Base-by-base conservation (phyloP, 2,797 vertebrate species). In the Lateolabrax maculatus region DNA sequence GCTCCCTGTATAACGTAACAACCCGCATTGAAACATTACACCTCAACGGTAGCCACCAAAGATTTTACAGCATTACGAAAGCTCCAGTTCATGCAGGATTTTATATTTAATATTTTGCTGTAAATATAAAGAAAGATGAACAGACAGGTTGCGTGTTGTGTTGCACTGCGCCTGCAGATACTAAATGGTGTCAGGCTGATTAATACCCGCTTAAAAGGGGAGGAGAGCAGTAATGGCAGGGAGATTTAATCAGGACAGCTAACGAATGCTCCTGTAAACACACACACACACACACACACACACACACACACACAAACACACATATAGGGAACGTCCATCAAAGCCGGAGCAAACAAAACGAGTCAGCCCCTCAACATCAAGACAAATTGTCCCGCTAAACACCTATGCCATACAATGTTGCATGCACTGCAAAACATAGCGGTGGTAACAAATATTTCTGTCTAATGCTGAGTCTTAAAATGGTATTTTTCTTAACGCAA, bases 201-300 rank as follows among this genome's bases (percentile, higher is more conserved):
- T 90, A 89, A 92, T 91, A 81, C 64, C 63, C 2, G 34, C 74
- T 90, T 80, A 81, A 75, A 79, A 67, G 61, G 80, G 84, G 82
- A 84, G 87, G 85, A 81, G 79, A 81, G 73, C 80, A 71, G 74
- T 87, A 91, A 92, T 84, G 85, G 75, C 79, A 74, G 13, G 34
- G 80, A 90, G 87, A 93, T 92, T 91, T 88, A 92, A 93, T 93
- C 88, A 91, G 79, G 65, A 44, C 76, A 48, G 83, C 86, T 89
- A 91, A 92, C 90, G 86, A 90, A 92, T 73, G 52, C 72, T 86
- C 76, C 79, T 62, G 85, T 58, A 61, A 76, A 83, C 66, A 85
- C 80, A 80, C 43, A 72, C 51, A 43, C 66, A 73, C 71, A 66
- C 51, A 57, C 69, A 66, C 80, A 81, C 63, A 70, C 48, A 70